These are phyloP conservation scores for Lissonota sp. DNA, from an alignment of 2,888 invertebrate genomes.

Conservation along the genomic window DNA sequence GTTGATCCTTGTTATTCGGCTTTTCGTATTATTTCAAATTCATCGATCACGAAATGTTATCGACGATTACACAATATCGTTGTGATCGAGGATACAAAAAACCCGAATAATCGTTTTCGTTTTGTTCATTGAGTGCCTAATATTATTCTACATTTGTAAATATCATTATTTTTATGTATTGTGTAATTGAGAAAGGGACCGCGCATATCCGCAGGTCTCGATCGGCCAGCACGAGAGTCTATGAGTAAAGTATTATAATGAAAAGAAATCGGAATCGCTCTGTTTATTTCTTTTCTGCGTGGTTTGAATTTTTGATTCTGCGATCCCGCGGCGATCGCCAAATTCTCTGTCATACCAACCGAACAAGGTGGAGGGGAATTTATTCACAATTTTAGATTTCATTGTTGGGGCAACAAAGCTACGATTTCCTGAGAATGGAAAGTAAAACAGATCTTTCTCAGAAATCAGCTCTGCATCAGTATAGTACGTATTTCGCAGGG, in stretches of 20 bases:
- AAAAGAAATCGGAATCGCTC: conserved; percentile 56
- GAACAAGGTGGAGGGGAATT: too few species aligned
- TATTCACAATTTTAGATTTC: too few species aligned
- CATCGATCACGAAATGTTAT: conserved; percentile 52
- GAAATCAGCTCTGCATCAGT: too few species aligned
- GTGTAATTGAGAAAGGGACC: conserved; percentile 72
- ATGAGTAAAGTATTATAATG: conserved; percentile 78
- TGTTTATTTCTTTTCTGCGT: conserved; percentile 29
- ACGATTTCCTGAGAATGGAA: too few species aligned
- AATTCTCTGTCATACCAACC: not conserved
- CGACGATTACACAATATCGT: too few species aligned
- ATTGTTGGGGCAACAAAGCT: too few species aligned
- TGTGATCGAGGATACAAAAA: not conserved
- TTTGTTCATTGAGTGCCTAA: conserved; percentile 81
- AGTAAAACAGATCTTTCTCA: too few species aligned
- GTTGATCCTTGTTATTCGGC: conserved; percentile 29
- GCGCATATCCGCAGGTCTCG: conserved; percentile 70
- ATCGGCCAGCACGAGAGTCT: conserved; percentile 78
- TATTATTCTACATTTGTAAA: conserved; percentile 81
- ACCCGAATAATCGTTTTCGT: conserved; percentile 57
- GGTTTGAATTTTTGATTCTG: too few species aligned
- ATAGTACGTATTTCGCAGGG: too few species aligned
- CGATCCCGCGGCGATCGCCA: not conserved
- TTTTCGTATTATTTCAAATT: conserved; percentile 66
- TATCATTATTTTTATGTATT: conserved; percentile 81